phyloP scores from a whole-genome alignment of 2,797 vertebrate genomes.

The Pogonophryne albipinna region DNA sequence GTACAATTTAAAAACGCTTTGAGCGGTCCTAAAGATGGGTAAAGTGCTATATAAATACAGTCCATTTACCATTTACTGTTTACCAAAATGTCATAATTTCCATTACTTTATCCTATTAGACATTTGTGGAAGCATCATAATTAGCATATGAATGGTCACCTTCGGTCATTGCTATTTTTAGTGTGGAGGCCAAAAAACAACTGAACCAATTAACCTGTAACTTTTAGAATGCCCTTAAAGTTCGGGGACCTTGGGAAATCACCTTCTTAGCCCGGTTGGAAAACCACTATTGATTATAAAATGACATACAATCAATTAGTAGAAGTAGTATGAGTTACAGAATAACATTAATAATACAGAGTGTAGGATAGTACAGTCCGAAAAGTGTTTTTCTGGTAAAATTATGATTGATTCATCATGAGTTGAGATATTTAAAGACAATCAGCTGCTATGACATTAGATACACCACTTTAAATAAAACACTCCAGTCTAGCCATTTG shows the following conservation, averaged over 20 bases:
- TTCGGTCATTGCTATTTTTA: too few species aligned
- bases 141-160: too few species aligned
- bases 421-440: conserved; percentile 11
- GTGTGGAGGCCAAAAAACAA: not conserved
- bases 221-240: not conserved
- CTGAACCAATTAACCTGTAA: not conserved
- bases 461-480: conserved; percentile 38
- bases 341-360: not conserved
- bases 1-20: too few species aligned
- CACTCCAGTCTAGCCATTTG: conserved; percentile 5
- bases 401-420: conserved; percentile 4
- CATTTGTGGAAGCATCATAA: too few species aligned
- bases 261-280: not conserved
- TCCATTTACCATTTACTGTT: too few species aligned
- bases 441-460: conserved; percentile 12
- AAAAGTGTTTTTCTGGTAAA: not conserved
- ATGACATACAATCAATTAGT: not conserved
- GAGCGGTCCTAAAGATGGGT: too few species aligned
- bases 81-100: too few species aligned
- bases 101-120: too few species aligned
- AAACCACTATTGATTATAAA: not conserved
- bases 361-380: too few species aligned
- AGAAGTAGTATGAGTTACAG: not conserved
- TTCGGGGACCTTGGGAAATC: not conserved
- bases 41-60: too few species aligned